Conservation (phyloP, 2,797 vertebrate genomes). For the Clarias platycephalus region DNA sequence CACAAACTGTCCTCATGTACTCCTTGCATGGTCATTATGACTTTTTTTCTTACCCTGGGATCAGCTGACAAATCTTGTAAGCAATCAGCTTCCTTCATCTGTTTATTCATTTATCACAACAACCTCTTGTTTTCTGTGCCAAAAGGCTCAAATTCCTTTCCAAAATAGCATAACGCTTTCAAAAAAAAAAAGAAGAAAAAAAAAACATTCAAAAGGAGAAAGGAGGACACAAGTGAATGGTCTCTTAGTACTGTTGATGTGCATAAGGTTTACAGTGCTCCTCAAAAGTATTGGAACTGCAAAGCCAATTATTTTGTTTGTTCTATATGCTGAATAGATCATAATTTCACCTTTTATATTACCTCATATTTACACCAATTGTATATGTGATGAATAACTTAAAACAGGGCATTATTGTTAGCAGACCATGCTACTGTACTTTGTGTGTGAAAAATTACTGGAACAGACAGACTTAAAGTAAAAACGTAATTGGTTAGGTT, state of each 20-base stretch:
- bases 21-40: not conserved
- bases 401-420: not conserved
- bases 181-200: not conserved
- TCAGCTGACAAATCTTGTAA: not conserved
- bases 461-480: not conserved
- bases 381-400: not conserved
- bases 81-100: not conserved
- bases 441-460: not conserved
- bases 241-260: not conserved
- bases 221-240: not conserved
- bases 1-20: not conserved
- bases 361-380: not conserved
- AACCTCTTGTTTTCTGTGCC: not conserved
- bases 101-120: conserved; percentile 7
- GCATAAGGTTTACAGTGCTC: not conserved
- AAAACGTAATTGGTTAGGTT: not conserved
- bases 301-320: not conserved
- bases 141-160: not conserved
- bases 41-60: not conserved
- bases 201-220: not conserved
- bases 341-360: not conserved
- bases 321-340: not conserved
- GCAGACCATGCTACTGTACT: not conserved
- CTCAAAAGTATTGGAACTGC: not conserved
- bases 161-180: not conserved